Evolutionary conservation across 2,797 vertebrate genomes (phyloP), one percentile per base, ranked within the genome.

Genomic region (Tachyglossus aculeatus): DNA sequence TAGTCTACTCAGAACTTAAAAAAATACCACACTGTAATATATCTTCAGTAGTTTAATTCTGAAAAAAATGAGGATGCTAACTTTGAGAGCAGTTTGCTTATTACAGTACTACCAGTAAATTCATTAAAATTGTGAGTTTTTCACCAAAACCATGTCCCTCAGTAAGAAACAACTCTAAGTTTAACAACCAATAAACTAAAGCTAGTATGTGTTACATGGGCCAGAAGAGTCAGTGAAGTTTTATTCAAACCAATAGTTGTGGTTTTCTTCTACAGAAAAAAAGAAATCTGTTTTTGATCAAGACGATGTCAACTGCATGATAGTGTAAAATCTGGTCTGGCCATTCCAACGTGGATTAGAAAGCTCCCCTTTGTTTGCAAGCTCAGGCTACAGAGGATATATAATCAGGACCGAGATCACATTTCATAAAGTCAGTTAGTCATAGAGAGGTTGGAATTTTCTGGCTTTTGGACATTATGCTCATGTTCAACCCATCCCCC

Each of bases 401-500:
- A 18, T 54, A 48, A 36, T 62, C 21, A 24, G 71, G 51, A 33
- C 22, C 45, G 54, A 32, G 32, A 45, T 78, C 53, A 50, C 29
- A 58, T 71, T 79, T 63, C 11, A 43, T 60, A 37, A 76, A 27
- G 6, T 50, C 55, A 65, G 61, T 44, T 67, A 67, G 62, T 68
- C 44, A 77, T 8, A n/a, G 65, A 78, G 64, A 55, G 40, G 24
- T 69, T 59, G 62, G 21, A 86, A 71, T 60, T 78, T 79, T 53
- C 37, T 67, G 57, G 69, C 24, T 39, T 71, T 24, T 19, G 80
- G 63, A 78, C 24, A 29, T 77, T 63, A 2, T 63, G 14, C 22
- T 60, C 27, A 65, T 66, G 18, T 47, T 55, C 48, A 38, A 27
- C 37, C 80, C 36, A 64, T 80, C 66, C 65, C 55, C 31, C 60